phyloP scores from a whole-genome alignment of 2,797 vertebrate species.

The Novumbra hubbsi region DNA sequence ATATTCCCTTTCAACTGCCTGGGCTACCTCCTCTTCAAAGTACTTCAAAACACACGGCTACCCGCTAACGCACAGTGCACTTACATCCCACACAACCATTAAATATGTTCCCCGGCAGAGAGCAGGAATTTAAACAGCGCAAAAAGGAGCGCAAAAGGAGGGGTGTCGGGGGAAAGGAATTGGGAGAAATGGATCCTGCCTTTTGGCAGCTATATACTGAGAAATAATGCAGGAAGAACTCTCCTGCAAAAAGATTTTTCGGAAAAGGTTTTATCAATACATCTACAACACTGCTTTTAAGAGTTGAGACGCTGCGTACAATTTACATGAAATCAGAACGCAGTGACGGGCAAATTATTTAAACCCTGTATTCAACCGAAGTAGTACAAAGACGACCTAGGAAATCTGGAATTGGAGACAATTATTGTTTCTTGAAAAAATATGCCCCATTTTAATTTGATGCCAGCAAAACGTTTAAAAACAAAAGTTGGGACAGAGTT shows the following conservation, averaged over 20 bases:
- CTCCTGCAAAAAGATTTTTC: not conserved
- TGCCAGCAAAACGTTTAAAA: too few relatives aligned
- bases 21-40: not conserved
- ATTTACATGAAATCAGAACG: not conserved
- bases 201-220: not conserved
- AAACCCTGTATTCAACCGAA: too few relatives aligned
- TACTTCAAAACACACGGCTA: not conserved
- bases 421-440: too few relatives aligned
- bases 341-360: too few relatives aligned
- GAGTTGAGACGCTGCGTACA: too few relatives aligned
- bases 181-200: not conserved
- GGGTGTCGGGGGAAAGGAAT: not conserved
- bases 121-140: not conserved
- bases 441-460: too few relatives aligned
- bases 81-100: not conserved
- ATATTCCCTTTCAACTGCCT: not conserved
- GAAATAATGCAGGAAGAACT: not conserved
- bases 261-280: not conserved
- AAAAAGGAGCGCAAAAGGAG: not conserved
- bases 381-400: too few relatives aligned
- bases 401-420: too few relatives aligned
- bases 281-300: not conserved
- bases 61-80: not conserved
- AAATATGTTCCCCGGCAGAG: not conserved
- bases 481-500: too few relatives aligned